Evolutionary conservation across 2,113 vertebrate genomes (phyloP).

Genomic region (Podarcis muralis): DNA sequence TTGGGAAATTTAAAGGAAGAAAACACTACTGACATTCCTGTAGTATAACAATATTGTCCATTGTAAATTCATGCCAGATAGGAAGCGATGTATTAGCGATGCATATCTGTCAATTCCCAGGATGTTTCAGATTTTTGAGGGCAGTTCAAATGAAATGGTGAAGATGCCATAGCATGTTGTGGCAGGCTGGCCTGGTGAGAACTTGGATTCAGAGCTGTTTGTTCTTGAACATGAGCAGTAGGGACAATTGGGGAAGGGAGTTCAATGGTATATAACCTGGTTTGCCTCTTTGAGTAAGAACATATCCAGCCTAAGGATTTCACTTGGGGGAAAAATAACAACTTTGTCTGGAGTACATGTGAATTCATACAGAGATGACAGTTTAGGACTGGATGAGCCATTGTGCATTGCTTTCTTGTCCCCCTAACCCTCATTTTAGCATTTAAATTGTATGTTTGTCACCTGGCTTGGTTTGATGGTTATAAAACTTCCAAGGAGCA

Average conservation of each 20-base stretch:
- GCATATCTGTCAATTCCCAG: slow-evolving; percentile 73
- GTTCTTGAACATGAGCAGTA: background rate
- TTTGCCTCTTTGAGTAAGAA: background rate
- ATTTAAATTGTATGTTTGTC: slow-evolving; percentile 41
- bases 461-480: background rate
- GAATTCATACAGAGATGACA: background rate
- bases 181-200: slow-evolving; percentile 28
- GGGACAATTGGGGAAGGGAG: background rate
- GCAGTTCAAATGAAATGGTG: slow-evolving; percentile 45
- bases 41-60: slow-evolving; percentile 64
- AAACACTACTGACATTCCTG: slow-evolving; percentile 61
- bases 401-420: background rate
- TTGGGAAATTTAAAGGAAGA: slow-evolving; percentile 51
- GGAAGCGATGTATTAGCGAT: slow-evolving; percentile 65
- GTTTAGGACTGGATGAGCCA: background rate
- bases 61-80: slow-evolving; percentile 69
- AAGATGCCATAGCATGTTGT: slow-evolving; percentile 50
- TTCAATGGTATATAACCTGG: background rate
- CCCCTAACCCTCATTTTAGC: slow-evolving; percentile 41
- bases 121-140: slow-evolving; percentile 71
- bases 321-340: background rate
- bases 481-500: slow-evolving; percentile 4
- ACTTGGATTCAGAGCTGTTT: slow-evolving; percentile 1
- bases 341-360: background rate
- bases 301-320: background rate